Conservation (phyloP, 1,140 invertebrate genomes). For the Drosophila parabipectinata region DNA sequence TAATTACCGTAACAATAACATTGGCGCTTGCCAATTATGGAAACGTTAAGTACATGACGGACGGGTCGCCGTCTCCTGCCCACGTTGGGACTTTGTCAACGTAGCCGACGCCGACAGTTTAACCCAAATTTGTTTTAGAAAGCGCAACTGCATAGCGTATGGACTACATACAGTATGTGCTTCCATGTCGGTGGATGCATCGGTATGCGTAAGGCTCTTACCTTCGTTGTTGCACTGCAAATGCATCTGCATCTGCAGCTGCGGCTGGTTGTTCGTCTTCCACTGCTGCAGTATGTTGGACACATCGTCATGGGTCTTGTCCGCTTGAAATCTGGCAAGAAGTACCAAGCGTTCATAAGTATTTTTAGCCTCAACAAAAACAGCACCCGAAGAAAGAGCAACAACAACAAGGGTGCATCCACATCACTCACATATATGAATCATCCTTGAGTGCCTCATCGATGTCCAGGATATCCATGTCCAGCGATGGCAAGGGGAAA, state of each 20-base stretch:
- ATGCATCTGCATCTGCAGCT: slow-evolving; percentile 49
- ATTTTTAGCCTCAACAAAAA: slow-evolving; percentile 51
- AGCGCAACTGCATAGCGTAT: slow-evolving; percentile 56
- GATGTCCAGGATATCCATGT: slow-evolving; percentile 83
- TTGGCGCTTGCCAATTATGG: slow-evolving; percentile 57
- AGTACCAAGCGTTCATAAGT: slow-evolving; percentile 24
- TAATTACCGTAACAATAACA: slow-evolving; percentile 61
- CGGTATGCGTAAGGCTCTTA: slow-evolving; percentile 1
- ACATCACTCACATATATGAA: slow-evolving; percentile 80
- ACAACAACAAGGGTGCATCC: slow-evolving; percentile 21
- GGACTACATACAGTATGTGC: slow-evolving; percentile 6
- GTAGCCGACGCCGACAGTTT: slow-evolving; percentile 47
- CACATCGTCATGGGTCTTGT: slow-evolving; percentile 81
- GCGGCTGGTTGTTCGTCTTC: slow-evolving; percentile 78
- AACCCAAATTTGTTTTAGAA: slow-evolving; percentile 75
- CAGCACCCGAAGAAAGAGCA: slow-evolving; percentile 10
- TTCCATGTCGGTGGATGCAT: slow-evolving; percentile 1
- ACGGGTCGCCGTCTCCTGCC: slow-evolving; percentile 35
- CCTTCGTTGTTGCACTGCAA: slow-evolving; percentile 20
- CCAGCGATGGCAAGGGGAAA: slow-evolving; percentile 29
- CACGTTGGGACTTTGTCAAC: slow-evolving; percentile 61
- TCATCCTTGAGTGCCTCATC: slow-evolving; percentile 83
- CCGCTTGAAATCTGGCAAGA: slow-evolving; percentile 75
- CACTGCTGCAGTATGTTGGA: slow-evolving; percentile 81
- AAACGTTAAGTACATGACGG: slow-evolving; percentile 32